These are phyloP conservation scores for Pelecanus crispus DNA, from an alignment of 2,113 vertebrate species.

Conservation along the genomic window DNA sequence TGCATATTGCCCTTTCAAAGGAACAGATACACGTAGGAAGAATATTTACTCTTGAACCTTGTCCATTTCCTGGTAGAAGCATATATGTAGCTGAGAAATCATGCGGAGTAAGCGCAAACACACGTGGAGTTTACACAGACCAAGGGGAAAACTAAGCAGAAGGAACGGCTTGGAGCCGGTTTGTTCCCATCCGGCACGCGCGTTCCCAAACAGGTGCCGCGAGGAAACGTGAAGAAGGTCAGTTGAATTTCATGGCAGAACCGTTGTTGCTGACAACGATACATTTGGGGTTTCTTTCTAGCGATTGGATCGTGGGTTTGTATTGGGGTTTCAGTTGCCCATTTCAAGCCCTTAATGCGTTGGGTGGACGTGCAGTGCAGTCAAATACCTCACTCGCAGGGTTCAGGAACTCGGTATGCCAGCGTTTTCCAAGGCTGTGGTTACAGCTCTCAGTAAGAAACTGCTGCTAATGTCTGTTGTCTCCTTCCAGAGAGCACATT, in stretches of 20 bases:
- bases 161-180: accelerated
- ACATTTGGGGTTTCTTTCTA: neutral
- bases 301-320: accelerated
- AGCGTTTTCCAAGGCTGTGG: slow-evolving; percentile 14
- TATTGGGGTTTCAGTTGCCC: neutral
- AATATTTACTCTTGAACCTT: neutral
- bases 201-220: accelerated
- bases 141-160: neutral
- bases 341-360: neutral
- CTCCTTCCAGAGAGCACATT: slow-evolving; percentile 52
- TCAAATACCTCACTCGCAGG: neutral
- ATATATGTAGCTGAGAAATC: neutral
- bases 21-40: neutral
- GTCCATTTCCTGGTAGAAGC: slow-evolving; percentile 36
- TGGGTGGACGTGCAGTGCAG: neutral
- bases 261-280: accelerated
- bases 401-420: neutral
- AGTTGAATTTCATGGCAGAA: accelerated
- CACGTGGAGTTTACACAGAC: neutral
- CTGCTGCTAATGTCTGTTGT: slow-evolving; percentile 75
- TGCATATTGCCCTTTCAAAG: neutral
- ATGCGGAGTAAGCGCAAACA: neutral
- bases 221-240: accelerated
- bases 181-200: accelerated
- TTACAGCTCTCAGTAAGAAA: slow-evolving; percentile 36